Percentiles rank a stretch among this genome's conserved stretches.
phyloP scores from a whole-genome alignment of 2,888 invertebrate species.

The Tenthredo distinguenda region DNA sequence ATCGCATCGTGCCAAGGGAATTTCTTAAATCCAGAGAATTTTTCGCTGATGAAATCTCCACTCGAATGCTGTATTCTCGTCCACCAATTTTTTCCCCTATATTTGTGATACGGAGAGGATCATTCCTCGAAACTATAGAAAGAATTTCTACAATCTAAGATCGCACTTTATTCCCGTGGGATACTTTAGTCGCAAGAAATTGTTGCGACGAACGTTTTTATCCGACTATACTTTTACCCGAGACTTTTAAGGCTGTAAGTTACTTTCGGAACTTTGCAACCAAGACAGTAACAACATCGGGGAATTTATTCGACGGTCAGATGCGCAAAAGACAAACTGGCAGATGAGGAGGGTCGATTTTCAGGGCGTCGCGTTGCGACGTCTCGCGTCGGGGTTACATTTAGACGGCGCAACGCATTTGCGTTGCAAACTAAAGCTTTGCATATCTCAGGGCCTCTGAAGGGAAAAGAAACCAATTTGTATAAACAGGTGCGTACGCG shows the following conservation, averaged over 20 bases:
- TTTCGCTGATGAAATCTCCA: not conserved
- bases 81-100: not conserved
- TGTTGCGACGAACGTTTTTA: not conserved
- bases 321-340: constrained; percentile 23
- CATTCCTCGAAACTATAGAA: not conserved
- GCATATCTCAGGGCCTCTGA: constrained; percentile 25
- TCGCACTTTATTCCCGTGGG: not conserved
- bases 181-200: not conserved
- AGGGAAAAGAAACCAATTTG: constrained; percentile 47
- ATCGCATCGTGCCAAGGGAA: not conserved
- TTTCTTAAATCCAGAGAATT: not conserved
- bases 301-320: constrained; percentile 5
- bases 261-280: not conserved
- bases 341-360: not conserved
- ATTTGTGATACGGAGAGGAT: not conserved
- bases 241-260: not conserved
- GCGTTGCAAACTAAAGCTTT: constrained; percentile 58
- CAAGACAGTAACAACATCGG: not conserved
- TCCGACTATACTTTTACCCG: not conserved
- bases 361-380: constrained; percentile 9
- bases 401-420: constrained; percentile 52
- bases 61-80: not conserved
- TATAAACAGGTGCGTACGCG: constrained; percentile 46
- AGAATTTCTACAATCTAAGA: not conserved
- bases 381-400: constrained; percentile 36